Conservation (phyloP, 2,797 vertebrate species). For the Amphiprion clarkii region DNA sequence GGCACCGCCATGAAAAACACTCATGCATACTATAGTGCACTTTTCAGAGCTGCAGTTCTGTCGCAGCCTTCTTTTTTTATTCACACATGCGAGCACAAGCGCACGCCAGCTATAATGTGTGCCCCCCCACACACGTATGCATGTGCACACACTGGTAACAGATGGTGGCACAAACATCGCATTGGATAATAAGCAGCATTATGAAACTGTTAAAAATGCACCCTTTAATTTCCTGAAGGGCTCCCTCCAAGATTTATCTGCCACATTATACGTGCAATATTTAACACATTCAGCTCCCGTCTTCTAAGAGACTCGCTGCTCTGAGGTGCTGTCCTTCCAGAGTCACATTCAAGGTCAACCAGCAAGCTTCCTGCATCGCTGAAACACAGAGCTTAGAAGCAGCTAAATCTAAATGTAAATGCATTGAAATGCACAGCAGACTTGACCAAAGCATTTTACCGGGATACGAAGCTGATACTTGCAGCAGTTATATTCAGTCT, state of each 20-base stretch:
- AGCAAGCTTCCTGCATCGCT: background rate
- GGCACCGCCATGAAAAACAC: constrained; percentile 35
- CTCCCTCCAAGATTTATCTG: constrained; percentile 15
- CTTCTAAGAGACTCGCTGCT: background rate
- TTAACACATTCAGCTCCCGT: constrained; percentile 14
- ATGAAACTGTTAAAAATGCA: constrained; percentile 40
- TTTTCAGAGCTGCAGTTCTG: constrained; percentile 33
- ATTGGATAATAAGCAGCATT: constrained; percentile 40
- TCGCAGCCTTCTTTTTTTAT: background rate
- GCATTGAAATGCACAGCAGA: background rate
- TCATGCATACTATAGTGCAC: constrained; percentile 39
- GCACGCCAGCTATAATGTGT: constrained; percentile 11
- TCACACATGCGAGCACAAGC: constrained; percentile 26
- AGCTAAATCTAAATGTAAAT: background rate
- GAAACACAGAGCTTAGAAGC: background rate
- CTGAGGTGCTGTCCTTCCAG: constrained; percentile 1
- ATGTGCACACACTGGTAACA: constrained; percentile 31
- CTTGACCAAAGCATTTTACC: constrained; percentile 7
- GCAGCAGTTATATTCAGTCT: constrained; percentile 20
- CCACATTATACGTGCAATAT: constrained; percentile 7
- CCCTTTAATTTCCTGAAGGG: constrained; percentile 25
- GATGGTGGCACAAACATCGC: constrained; percentile 49
- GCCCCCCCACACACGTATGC: background rate
- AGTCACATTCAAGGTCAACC: constrained; percentile 30
- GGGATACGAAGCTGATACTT: background rate